A percentile compares a stretch with the other conserved stretches of the same genome.
Conservation (phyloP, 2,888 invertebrate genomes). For the Drosophila heteroneura region DNA sequence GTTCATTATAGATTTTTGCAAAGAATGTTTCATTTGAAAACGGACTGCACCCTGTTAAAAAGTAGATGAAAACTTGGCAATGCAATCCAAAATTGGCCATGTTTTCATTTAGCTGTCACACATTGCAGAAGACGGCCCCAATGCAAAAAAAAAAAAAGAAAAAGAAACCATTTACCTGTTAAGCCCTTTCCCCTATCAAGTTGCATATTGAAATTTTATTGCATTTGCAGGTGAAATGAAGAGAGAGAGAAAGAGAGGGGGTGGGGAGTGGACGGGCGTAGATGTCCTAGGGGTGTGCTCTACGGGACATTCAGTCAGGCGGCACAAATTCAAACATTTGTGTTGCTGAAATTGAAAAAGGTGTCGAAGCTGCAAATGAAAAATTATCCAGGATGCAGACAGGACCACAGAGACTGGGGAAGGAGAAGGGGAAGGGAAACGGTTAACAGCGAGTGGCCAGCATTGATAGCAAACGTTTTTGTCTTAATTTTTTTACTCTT, state of each 20-base stretch:
- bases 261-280: neutral
- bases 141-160: neutral
- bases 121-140: conserved; percentile 28
- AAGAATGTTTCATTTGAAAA: neutral
- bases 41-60: conserved; percentile 4
- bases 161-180: conserved; percentile 45
- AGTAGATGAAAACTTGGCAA: conserved; percentile 28
- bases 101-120: conserved; percentile 74
- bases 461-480: conserved; percentile 63
- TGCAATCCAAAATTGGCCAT: conserved; percentile 57
- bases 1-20: neutral
- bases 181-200: conserved; percentile 26
- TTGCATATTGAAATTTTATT: conserved; percentile 75
- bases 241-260: neutral
- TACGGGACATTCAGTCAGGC: conserved; percentile 52
- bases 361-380: conserved; percentile 77
- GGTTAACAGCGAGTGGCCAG: conserved; percentile 38
- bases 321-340: conserved; percentile 74
- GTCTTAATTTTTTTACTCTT: conserved; percentile 47
- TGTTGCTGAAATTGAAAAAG: conserved; percentile 79
- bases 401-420: neutral
- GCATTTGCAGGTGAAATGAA: conserved; percentile 43
- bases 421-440: neutral
- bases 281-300: neutral
- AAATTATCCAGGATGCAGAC: conserved; percentile 57